Base-by-base conservation (phyloP, 2,797 vertebrate species). In the Hippoglossus hippoglossus region DNA sequence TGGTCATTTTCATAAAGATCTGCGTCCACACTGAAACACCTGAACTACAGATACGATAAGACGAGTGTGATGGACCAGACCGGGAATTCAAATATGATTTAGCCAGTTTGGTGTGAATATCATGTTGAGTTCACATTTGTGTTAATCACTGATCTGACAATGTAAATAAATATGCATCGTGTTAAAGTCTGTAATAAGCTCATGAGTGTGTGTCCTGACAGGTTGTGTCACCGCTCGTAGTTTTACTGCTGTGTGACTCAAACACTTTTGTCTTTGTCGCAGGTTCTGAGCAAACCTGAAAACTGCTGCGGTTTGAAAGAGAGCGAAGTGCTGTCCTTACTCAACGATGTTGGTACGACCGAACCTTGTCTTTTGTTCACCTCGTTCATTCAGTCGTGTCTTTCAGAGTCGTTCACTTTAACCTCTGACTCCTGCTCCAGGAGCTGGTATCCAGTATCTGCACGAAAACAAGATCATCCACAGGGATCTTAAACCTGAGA, bases 401-500 rank as follows among this genome's bases (percentile, higher is more conserved):
- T 58, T 16, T 63, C n/a, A 21, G 0, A 59, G 9, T 73, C 55
- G 5, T 18, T 47, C 21, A 22, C 1, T 41, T 50, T n/a, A 46
- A 51, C 24, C 8, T 0, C 10, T 57, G 12, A 25, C 61, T 31
- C 73, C 73, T 77, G 41, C 55, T 61, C 54, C 86, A 99, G 98
- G 98, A 10, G 97, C 96, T 73, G 98, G 98, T 34, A 98, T 99
- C 86, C 97, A 97, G 87, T 99, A 99, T 92, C 96, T 99, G 69
- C 98, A 99, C 56, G 96, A 97, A 81, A 98, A 99, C 92, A 98
- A 98, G 93, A 99, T 99, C 75, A 99, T 99, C 87, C 98, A 99
- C 93, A 94, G 98, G 92, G 98, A 99, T 87, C 94, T 99, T 62
- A 99, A 99, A 89, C 98, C 98, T 73, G 98, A 99, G 91, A 99